Conservation (phyloP, 2,888 invertebrate genomes). For the Thera obeliscata region DNA sequence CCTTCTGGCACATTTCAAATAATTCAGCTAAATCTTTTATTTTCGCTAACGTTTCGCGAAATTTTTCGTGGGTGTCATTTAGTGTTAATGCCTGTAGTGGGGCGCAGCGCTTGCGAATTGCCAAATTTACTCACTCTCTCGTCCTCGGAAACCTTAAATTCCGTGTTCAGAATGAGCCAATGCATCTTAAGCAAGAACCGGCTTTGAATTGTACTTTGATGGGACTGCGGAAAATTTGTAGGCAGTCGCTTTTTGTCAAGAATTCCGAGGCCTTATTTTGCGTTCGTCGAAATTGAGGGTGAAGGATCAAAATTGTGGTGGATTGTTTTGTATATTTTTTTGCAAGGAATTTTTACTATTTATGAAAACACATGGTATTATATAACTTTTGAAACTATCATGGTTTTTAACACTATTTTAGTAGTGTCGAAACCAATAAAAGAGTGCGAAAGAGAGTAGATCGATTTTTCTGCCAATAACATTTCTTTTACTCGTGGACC, state of each 20-base stretch:
- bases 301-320: not conserved
- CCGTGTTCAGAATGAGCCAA: conserved; percentile 78
- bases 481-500: too few species aligned
- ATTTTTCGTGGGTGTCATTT: conserved; percentile 82
- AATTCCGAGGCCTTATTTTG: conserved; percentile 48
- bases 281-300: conserved; percentile 17
- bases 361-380: not conserved
- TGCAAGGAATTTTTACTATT: not conserved
- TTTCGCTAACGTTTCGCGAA: conserved; percentile 62
- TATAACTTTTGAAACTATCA: too few species aligned
- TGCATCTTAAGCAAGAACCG: conserved; percentile 79
- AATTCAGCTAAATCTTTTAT: conserved; percentile 65
- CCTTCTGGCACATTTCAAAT: conserved; percentile 53
- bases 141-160: conserved; percentile 74
- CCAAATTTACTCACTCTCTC: conserved; percentile 71
- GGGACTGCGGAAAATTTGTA: conserved; percentile 59
- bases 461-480: too few species aligned
- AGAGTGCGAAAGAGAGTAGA: too few species aligned
- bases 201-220: conserved; percentile 69
- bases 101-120: conserved; percentile 79
- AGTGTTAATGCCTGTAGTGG: conserved; percentile 80
- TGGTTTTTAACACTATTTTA: too few species aligned
- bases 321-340: not conserved
- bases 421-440: too few species aligned
- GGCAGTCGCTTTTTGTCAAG: conserved; percentile 48